Base-by-base conservation (phyloP, 2,888 invertebrate genomes). In the Metalampra italica region DNA sequence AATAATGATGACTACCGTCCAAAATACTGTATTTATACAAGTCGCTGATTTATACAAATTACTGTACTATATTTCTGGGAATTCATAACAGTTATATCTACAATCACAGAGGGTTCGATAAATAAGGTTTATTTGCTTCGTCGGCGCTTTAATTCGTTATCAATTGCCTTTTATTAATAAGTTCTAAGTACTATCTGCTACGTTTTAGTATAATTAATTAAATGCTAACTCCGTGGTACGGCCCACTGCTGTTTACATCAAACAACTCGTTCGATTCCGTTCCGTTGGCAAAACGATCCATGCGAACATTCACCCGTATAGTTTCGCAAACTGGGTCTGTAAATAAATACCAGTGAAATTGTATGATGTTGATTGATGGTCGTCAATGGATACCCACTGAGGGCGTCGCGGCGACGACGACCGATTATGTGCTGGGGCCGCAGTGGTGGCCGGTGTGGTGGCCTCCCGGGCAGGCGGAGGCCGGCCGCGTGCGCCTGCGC, bases 271-370 rank as follows among this genome's bases (percentile, higher is more conserved):
- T 9, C 36, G 36, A n/a, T 36, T 8, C 36, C 1, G n/a, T n/a
- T n/a, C n/a, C 11, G 11, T n/a, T 11, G 36, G 36, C 36, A 36
- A 36, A 36, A 5, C 36, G 36, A 36, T 43, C 43, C 40, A 39
- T 43, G 43, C 36, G 42, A 39, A n/a, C 15, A 13, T 7, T 42
- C n/a, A 36, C n/a, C 36, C 36, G 36, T 36, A 22, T 22, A n/a
- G 15, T 29, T 46, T 44, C 43, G 12, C 29, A 41, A 48, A 36
- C 41, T 46, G 36, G 36, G 43, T 45, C 34, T 36, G 42, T 49
- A 38, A 36, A 52, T 51, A 42, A 43, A 45, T 42, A 44, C 42
- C 14, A 38, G 30, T 37, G 32, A 15, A 22, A 38, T 11, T 8
- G 11, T 8, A n/a, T n/a, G 46, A 29, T 46, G 43, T 43, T 30